These are phyloP conservation scores for Panulirus ornatus DNA, from an alignment of 1,140 invertebrate species.

Conservation along the genomic window DNA sequence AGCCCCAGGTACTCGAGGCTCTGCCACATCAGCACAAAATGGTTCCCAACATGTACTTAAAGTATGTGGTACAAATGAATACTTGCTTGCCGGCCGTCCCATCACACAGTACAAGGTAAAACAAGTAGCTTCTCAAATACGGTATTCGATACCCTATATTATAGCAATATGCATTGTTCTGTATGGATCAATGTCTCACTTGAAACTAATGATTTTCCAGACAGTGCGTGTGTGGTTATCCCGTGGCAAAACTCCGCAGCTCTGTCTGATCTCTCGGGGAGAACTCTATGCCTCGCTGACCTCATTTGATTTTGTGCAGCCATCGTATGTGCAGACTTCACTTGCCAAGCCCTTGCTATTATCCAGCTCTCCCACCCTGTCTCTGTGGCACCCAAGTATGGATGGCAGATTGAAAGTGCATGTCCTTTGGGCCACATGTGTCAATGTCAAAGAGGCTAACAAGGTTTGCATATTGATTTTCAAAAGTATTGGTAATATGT, in stretches of 20 bases:
- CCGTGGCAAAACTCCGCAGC: constrained; percentile 79
- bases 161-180: constrained; percentile 77
- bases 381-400: constrained; percentile 66
- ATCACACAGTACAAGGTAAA: constrained; percentile 78
- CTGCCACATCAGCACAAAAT: background rate
- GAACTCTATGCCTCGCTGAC: constrained; percentile 77
- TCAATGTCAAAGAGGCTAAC: constrained; percentile 81
- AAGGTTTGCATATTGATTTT: constrained; percentile 77
- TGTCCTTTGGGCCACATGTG: constrained; percentile 81
- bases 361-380: background rate
- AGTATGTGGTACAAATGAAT: constrained; percentile 79
- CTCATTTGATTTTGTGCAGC: constrained; percentile 12
- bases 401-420: constrained; percentile 79
- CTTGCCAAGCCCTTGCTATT: background rate
- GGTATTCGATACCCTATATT: background rate
- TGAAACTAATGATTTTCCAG: no score
- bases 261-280: constrained; percentile 80
- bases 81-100: constrained; percentile 78
- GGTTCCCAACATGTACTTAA: constrained; percentile 78
- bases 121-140: background rate
- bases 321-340: background rate
- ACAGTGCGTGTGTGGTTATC: constrained; percentile 79
- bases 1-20: background rate
- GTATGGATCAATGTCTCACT: background rate
- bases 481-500: background rate